These are phyloP conservation scores for Neodon shergylaensis DNA, from an alignment of 2,113 vertebrate genomes.

Conservation along the genomic window DNA sequence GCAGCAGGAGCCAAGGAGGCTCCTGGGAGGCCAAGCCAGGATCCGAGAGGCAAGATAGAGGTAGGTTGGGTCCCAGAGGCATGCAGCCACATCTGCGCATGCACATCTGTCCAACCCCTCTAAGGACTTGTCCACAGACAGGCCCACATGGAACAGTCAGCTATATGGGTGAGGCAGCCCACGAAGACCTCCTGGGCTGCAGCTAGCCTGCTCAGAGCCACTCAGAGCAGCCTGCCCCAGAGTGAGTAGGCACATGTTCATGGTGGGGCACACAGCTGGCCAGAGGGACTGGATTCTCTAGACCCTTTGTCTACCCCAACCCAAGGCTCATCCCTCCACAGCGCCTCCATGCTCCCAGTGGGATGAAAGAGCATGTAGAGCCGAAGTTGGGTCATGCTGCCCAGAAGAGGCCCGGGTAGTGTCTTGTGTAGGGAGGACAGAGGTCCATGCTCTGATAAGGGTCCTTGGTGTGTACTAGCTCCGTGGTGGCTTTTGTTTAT, in stretches of 20 bases:
- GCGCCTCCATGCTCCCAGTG: background rate
- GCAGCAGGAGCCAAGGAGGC: background rate
- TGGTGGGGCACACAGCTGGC: background rate
- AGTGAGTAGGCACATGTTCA: background rate
- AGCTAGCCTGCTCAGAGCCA: background rate
- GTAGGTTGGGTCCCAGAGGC: background rate
- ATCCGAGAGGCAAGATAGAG: background rate
- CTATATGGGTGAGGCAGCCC: background rate
- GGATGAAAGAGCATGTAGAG: background rate
- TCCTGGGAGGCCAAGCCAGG: background rate
- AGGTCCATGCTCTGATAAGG: rapidly evolving
- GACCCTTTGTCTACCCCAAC: background rate
- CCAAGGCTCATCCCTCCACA: rapidly evolving
- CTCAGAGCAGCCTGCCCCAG: background rate
- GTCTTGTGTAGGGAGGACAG: background rate
- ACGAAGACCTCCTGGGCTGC: background rate
- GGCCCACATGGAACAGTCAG: background rate
- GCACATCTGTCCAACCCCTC: background rate
- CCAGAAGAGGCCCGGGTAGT: background rate
- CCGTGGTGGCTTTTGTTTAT: background rate
- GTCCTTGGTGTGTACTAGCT: background rate
- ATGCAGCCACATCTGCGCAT: rapidly evolving
- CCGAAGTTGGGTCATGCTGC: rapidly evolving
- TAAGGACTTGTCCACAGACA: rapidly evolving
- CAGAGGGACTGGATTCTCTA: rapidly evolving